Percentiles rank a stretch among this genome's conserved stretches.
These are phyloP conservation scores for Sogatella furcifera DNA, from an alignment of 1,140 invertebrate genomes.

Conservation along the genomic window DNA sequence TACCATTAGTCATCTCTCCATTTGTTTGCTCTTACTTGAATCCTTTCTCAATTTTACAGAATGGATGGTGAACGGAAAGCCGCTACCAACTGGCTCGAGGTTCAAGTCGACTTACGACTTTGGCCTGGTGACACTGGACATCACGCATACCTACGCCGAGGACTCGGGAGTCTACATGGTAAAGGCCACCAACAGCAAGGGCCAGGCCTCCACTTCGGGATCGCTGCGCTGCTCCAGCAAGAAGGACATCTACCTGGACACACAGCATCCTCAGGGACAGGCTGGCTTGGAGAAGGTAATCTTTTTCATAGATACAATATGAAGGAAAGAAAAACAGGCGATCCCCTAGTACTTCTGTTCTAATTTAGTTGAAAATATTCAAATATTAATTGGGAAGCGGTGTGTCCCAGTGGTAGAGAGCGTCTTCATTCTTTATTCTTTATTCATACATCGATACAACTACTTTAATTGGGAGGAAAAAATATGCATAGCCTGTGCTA, in stretches of 20 bases:
- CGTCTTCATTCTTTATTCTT: too few species aligned
- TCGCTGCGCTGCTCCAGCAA: conserved; percentile 71
- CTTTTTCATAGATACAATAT: too few species aligned
- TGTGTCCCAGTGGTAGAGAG: too few species aligned
- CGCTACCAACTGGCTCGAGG: conserved; percentile 63
- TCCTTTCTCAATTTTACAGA: conserved; percentile 35
- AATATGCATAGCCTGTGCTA: too few species aligned
- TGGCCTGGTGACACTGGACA: conserved; percentile 75
- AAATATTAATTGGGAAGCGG: too few species aligned
- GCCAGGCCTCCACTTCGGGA: conserved; percentile 77
- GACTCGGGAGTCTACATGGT: conserved; percentile 87
- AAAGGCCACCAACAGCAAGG: conserved; percentile 83
- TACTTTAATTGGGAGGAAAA: too few species aligned
- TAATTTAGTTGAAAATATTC: too few species aligned
- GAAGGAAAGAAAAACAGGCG: too few species aligned
- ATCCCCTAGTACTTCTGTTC: too few species aligned
- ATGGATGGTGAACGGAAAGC: conserved; percentile 81
- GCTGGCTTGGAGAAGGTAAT: conserved; percentile 76
- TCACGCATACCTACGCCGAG: conserved; percentile 69
- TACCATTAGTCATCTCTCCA: too few species aligned
- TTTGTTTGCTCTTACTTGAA: not conserved
- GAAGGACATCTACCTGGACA: conserved; percentile 68
- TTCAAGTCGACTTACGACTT: conserved; percentile 83
- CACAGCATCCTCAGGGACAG: conserved; percentile 81
- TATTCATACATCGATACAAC: too few species aligned